These are phyloP conservation scores for Epizoanthus stellaris DNA, from an alignment of 92 coral and sea anemone genomes.

Conservation along the genomic window DNA sequence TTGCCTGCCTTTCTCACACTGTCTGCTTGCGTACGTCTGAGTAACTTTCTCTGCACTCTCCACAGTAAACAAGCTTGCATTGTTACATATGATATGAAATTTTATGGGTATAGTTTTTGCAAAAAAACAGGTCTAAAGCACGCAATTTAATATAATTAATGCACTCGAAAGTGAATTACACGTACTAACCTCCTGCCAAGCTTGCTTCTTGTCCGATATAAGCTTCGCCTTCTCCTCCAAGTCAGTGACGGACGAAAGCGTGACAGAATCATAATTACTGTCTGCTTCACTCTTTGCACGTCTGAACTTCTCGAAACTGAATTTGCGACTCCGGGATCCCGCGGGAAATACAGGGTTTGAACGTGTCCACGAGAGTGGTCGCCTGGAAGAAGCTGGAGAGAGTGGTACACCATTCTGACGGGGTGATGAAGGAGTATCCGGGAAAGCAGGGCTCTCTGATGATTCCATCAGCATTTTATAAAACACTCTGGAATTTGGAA, in stretches of 20 bases:
- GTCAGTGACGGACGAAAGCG: conserved; percentile 76
- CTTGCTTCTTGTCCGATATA: conserved; percentile 44
- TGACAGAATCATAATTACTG: conserved; percentile 54
- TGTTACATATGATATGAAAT: too few species aligned
- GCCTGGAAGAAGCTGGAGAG: conserved; percentile 58
- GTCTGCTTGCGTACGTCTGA: too few species aligned
- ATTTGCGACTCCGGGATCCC: conserved; percentile 72
- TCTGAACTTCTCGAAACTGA: conserved; percentile 71
- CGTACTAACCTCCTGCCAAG: conserved; percentile 28
- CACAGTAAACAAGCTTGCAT: too few species aligned
- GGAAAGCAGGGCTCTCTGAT: conserved; percentile 50
- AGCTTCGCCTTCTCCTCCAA: conserved; percentile 41
- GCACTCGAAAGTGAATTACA: too few species aligned
- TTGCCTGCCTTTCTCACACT: too few species aligned
- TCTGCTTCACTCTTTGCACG: conserved; percentile 73
- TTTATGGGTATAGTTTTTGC: too few species aligned
- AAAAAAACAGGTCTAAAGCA: too few species aligned
- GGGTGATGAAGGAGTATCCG: conserved; percentile 34
- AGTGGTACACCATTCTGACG: conserved; percentile 52
- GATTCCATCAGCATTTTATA: conserved; percentile 77
- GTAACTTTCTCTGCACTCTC: too few species aligned
- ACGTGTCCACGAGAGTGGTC: conserved; percentile 68
- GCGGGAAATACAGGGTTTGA: conserved; percentile 68
- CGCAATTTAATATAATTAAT: too few species aligned
- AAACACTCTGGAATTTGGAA: conserved; percentile 73